phyloP scores from a whole-genome alignment of 2,888 invertebrate genomes.

The Apeira syringaria region DNA sequence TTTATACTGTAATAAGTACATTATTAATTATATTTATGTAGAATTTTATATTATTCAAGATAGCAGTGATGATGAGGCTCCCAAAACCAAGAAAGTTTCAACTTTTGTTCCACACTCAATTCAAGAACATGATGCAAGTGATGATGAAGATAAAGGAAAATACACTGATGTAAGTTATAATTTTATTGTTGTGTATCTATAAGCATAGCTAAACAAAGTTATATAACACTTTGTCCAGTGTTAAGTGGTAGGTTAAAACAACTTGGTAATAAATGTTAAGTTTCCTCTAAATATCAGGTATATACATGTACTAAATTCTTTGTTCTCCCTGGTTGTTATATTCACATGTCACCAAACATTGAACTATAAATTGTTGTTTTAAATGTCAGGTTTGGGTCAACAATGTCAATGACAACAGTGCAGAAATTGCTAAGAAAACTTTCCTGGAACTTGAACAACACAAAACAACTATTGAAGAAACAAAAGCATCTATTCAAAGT shows the following conservation, averaged over 20 bases:
- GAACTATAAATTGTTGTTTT: neutral
- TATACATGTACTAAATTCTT: no score
- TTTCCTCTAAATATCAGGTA: no score
- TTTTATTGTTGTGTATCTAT: no score
- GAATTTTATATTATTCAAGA: slow-evolving; percentile 45
- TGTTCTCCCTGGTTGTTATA: no score
- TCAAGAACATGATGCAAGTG: slow-evolving; percentile 42
- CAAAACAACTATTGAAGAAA: slow-evolving; percentile 84
- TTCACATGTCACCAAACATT: no score
- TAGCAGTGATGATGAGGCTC: slow-evolving; percentile 71
- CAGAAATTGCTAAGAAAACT: slow-evolving; percentile 72
- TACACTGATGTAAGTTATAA: slow-evolving; percentile 65
- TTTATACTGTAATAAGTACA: no score
- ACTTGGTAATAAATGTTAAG: no score
- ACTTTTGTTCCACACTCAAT: slow-evolving; percentile 22
- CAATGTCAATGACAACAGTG: slow-evolving; percentile 60
- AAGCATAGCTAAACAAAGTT: no score
- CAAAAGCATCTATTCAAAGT: slow-evolving; percentile 80
- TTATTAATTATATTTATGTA: neutral
- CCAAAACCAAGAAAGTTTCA: slow-evolving; percentile 32
- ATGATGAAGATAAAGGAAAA: slow-evolving; percentile 48
- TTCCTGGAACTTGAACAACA: slow-evolving; percentile 84
- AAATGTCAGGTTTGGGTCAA: slow-evolving; percentile 61
- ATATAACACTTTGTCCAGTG: no score
- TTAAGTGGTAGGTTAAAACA: no score